These are phyloP conservation scores for Stenodera caucasica DNA, from an alignment of 2,888 invertebrate species.

Conservation along the genomic window DNA sequence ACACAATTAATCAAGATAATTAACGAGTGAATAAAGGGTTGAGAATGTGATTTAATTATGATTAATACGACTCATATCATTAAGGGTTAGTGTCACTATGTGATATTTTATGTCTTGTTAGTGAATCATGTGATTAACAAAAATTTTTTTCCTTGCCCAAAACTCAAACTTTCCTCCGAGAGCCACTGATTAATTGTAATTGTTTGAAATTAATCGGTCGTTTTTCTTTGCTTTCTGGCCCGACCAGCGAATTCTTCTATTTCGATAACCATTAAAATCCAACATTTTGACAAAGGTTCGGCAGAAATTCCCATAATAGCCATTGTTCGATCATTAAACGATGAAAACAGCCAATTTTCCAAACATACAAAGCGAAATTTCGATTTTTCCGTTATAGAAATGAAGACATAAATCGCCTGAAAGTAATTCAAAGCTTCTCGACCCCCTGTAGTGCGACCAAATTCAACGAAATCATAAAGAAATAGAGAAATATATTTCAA, in stretches of 20 bases:
- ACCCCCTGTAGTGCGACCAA: conserved; percentile 42
- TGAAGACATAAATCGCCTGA: conserved; percentile 46
- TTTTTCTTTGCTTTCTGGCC: no score
- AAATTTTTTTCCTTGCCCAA: not conserved
- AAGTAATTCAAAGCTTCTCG: conserved; percentile 39
- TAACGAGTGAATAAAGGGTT: not conserved
- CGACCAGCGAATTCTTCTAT: no score
- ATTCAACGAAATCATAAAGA: conserved; percentile 44
- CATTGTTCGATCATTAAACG: not conserved
- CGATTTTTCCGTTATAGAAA: no score
- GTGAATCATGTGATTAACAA: not conserved
- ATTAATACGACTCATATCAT: conserved; percentile 31
- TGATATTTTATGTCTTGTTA: conserved; percentile 28
- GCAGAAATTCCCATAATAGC: conserved; percentile 8
- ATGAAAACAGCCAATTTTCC: no score
- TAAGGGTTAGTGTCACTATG: conserved; percentile 27
- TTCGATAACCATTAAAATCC: not conserved
- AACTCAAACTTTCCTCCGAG: no score
- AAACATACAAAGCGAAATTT: no score
- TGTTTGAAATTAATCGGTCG: no score
- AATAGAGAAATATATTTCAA: conserved; percentile 44
- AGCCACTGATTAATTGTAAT: no score
- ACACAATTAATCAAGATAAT: not conserved
- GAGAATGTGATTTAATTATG: conserved; percentile 28
- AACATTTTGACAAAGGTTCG: conserved; percentile 6